phyloP scores from a whole-genome alignment of 2,888 invertebrate species.

The Eurois occulta region DNA sequence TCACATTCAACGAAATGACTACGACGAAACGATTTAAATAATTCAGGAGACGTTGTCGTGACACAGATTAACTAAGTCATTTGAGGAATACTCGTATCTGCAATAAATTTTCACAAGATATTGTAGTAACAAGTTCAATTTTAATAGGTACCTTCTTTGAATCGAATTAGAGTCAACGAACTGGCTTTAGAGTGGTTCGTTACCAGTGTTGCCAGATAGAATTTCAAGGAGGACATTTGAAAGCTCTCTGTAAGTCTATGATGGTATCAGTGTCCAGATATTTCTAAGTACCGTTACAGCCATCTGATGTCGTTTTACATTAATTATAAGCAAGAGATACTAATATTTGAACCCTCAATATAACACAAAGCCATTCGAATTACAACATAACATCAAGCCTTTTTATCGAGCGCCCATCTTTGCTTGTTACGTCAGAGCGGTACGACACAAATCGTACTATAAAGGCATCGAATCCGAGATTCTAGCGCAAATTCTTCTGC shows the following conservation, averaged over 20 bases:
- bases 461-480: constrained; percentile 41
- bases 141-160: constrained; percentile 40
- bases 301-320: background rate
- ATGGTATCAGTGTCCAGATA: constrained; percentile 26
- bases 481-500: constrained; percentile 46
- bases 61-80: constrained; percentile 27
- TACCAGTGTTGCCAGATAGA: constrained; percentile 25
- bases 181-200: constrained; percentile 25
- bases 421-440: constrained; percentile 40
- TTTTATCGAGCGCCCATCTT: constrained; percentile 22
- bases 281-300: constrained; percentile 10
- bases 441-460: constrained; percentile 43
- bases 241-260: constrained; percentile 1
- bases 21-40: constrained; percentile 33
- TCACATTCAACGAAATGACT: constrained; percentile 29
- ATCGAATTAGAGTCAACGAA: constrained; percentile 41
- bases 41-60: constrained; percentile 33
- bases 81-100: constrained; percentile 20
- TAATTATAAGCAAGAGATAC: constrained; percentile 1
- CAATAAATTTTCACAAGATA: constrained; percentile 49
- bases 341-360: constrained; percentile 16
- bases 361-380: constrained; percentile 6
- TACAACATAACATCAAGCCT: constrained; percentile 16
- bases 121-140: constrained; percentile 48
- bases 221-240: constrained; percentile 26